Evolutionary conservation across 2,888 invertebrate species (phyloP), one percentile per base, ranked within the genome.

Genomic region (Tinea semifulvella): DNA sequence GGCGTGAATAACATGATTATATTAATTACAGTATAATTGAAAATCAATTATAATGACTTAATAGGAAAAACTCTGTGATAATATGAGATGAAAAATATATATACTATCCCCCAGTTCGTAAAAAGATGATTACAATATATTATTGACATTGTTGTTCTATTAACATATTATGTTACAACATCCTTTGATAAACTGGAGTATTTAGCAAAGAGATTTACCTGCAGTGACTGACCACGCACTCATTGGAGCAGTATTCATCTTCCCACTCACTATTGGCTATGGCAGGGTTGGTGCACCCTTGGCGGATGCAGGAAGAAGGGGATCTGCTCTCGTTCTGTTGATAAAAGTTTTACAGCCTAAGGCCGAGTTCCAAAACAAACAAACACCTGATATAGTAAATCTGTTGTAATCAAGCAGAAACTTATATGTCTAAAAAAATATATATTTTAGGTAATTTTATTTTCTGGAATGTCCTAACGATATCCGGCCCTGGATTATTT

Each of bases 171-270:
- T n/a, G n/a, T n/a, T n/a, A n/a, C n/a, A 38, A 11, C 17, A 50
- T n/a, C n/a, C n/a, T 31, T 13, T 31, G 3, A n/a, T 31, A 31
- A 31, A 4, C 11, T 31, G 4, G 13, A n/a, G 13, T 31, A 31
- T 31, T 26, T 31, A 6, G 31, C 14, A 11, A 31, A 31, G 13
- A 14, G 31, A 18, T 49, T 56, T 65, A 81, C 89, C 94, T 91
- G 88, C 96, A 96, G 76, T 97, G 96, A 70, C 90, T 92, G 68
- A 96, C 94, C 52, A 96, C 96, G 80, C 96, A 97, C 74, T 96
- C 95, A 76, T 95, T 96, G 76, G 95, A 94, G 84, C 96, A 97
- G 73, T 96, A 97, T 71, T 96, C 96, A 68, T 94, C 94, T 71
- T 96, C 96, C 96, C 96, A 96, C 75, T 95, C 95, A 52, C 90